Conservation (phyloP, 2,797 vertebrate species). For the Moxostoma hubbsi region DNA sequence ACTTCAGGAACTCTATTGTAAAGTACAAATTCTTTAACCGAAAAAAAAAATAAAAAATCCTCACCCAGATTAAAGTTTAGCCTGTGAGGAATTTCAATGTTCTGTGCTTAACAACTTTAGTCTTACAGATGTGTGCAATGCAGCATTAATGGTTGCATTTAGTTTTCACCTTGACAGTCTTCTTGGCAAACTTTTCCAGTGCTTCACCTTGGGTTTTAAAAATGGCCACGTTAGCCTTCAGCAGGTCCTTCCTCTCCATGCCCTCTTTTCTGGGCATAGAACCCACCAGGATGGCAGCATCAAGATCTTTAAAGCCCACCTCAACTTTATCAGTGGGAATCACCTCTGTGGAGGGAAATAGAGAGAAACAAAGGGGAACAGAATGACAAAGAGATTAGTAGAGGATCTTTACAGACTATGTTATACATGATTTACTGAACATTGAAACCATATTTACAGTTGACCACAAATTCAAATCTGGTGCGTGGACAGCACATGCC, state of each 20-base stretch:
- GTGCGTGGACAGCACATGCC: neutral
- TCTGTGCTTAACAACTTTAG: too few relatives aligned
- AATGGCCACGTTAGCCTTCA: constrained; percentile 95
- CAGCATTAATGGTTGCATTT: too few relatives aligned
- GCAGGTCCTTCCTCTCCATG: constrained; percentile 96
- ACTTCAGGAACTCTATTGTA: too few relatives aligned
- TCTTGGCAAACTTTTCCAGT: constrained; percentile 93
- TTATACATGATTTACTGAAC: neutral
- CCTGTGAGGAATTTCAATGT: too few relatives aligned
- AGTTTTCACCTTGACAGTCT: constrained; percentile 90
- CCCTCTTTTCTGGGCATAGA: constrained; percentile 96
- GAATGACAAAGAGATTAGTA: neutral
- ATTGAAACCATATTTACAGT: too few relatives aligned
- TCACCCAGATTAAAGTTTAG: too few relatives aligned
- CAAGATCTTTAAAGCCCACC: constrained; percentile 91
- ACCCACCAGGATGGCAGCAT: constrained; percentile 92
- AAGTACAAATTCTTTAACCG: too few relatives aligned
- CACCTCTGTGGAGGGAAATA: constrained; percentile 77
- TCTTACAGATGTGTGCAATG: too few relatives aligned
- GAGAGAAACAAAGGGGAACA: neutral
- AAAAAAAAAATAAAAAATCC: too few relatives aligned
- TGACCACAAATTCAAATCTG: neutral
- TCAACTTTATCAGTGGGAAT: constrained; percentile 92
- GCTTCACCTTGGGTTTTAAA: constrained; percentile 94
- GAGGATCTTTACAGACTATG: neutral